Conservation (phyloP, 2,113 vertebrate species). For the Burhinus bistriatus region DNA sequence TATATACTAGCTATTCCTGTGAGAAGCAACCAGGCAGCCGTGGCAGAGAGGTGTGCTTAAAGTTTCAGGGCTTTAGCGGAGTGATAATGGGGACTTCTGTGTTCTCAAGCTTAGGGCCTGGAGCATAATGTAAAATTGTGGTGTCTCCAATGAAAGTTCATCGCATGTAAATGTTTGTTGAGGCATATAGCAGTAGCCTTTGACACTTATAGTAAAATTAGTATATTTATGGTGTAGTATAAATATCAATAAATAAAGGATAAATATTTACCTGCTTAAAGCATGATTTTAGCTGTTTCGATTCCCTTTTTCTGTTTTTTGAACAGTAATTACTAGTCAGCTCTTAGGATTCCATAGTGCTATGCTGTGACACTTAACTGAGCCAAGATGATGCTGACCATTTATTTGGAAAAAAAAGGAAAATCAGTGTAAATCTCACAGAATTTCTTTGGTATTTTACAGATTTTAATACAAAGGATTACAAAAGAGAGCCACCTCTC, state of each 20-base stretch:
- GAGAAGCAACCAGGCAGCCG: background rate
- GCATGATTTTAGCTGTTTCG: background rate
- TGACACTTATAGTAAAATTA: background rate
- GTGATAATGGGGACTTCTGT: background rate
- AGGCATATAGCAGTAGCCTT: background rate
- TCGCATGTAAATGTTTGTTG: background rate
- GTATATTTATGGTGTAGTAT: background rate
- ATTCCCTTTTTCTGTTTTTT: background rate
- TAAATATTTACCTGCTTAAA: background rate
- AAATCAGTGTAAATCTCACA: background rate
- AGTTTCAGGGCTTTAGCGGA: background rate
- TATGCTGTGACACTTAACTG: background rate
- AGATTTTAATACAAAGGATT: background rate
- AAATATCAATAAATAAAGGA: background rate
- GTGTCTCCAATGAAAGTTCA: background rate
- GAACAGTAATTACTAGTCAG: background rate
- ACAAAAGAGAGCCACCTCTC: background rate
- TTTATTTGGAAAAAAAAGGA: background rate
- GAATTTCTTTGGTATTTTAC: background rate
- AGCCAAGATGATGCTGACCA: background rate
- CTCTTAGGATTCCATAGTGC: background rate
- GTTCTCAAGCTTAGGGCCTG: background rate
- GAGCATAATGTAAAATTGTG: background rate
- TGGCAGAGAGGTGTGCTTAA: background rate
- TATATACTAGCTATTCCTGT: background rate